Evolutionary conservation across 2,113 vertebrate species (phyloP).

Genomic region (Nyctibius bracteatus): DNA sequence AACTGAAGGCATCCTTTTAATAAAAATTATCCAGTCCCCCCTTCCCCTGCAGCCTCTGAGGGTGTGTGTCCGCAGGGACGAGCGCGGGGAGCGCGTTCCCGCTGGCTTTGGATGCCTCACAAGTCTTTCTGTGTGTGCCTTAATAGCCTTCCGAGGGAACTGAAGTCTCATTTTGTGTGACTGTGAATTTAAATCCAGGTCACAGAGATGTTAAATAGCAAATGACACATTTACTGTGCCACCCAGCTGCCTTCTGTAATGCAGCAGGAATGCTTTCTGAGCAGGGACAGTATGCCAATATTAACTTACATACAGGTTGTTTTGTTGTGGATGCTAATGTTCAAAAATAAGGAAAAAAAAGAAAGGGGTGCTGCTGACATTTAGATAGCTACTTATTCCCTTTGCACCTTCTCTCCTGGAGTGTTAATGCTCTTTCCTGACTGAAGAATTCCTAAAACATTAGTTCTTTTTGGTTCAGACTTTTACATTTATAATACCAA

Average conservation of each 20-base stretch:
- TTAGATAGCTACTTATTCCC: conserved; percentile 61
- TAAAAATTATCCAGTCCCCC: conserved; percentile 37
- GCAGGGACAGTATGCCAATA: conserved; percentile 66
- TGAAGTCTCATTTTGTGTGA: conserved; percentile 76
- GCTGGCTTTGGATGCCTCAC: conserved; percentile 67
- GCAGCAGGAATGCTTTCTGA: conserved; percentile 65
- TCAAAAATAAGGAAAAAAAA: neutral
- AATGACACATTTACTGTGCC: conserved; percentile 79
- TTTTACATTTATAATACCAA: neutral
- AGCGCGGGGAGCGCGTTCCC: conserved; percentile 3
- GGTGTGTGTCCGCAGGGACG: conserved; percentile 2
- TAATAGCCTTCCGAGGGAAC: conserved; percentile 75
- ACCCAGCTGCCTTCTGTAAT: conserved; percentile 76
- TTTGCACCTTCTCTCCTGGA: conserved; percentile 47
- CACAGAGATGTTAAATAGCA: conserved; percentile 81
- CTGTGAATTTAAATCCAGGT: conserved; percentile 81
- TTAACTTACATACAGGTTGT: conserved; percentile 53
- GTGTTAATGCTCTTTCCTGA: conserved; percentile 28
- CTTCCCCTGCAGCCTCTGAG: neutral
- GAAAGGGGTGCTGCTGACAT: conserved; percentile 28
- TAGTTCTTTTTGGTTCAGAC: neutral
- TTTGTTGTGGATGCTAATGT: conserved; percentile 43
- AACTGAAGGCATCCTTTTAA: conserved; percentile 59
- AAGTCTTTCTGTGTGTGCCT: conserved; percentile 70
- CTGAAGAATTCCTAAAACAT: conserved; percentile 27